Base-by-base conservation (phyloP, 2,797 vertebrate genomes). In the Leucoraja ocellata region DNA sequence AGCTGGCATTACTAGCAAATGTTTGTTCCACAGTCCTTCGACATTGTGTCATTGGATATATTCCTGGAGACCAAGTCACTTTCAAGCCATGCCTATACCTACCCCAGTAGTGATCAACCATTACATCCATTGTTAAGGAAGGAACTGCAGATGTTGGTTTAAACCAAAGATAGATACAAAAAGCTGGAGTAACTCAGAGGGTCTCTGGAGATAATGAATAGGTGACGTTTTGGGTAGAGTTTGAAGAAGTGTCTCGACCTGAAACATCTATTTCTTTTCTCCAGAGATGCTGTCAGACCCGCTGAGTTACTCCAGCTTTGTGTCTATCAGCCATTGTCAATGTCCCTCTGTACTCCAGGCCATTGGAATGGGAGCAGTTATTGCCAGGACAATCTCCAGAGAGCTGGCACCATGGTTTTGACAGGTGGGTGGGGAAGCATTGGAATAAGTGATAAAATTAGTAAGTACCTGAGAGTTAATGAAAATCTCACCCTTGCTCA, bases 401-500 rank as follows among this genome's bases (percentile, higher is more conserved):
- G 79, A 7, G 16, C 9, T 23, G 36, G 79, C 3, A 14, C 4
- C 78, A 16, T 39, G 39, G 79, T 23, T 13, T 83, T 4, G 46
- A 61, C 1, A 83, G 46, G 2, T 83, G 81, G 23, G 28, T 3
- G 39, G 81, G 46, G 46, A 7, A 1, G 14, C 2, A 18, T 61
- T 32, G 28, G 65, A 88, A 9, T 7, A 21, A 10, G 13, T 61
- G 1, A 23, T 74, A 74, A 4, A 74, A 25, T 21, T 18, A 74
- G 28, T 0, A 46, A 94, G 94, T 93, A 97, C 97, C 93, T 93
- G 92, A 1, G 91, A 18, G n/a, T 95, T 96, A 94, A 98, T 97
- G 83, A 23, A 93, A 93, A 98, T 96, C 0, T 6, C 1, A 0
- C 95, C 84, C 63, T 94, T 65, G 0, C 0, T 93, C 93, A 96